Evolutionary conservation across 2,888 invertebrate species (phyloP).

Genomic region (Anarsia innoxiella): DNA sequence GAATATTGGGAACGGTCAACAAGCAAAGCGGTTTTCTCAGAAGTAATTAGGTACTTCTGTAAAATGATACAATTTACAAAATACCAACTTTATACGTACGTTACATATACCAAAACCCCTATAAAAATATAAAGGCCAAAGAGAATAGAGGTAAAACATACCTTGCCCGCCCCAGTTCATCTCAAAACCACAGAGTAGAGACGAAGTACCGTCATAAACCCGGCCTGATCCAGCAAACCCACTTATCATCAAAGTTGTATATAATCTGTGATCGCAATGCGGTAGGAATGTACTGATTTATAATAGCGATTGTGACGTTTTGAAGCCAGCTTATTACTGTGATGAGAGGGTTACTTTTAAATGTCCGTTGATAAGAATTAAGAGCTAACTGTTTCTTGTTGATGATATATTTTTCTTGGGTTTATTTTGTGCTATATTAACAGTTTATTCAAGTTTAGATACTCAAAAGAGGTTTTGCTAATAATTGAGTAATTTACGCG

Average conservation of each 20-base stretch:
- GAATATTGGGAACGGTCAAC: too few relatives aligned
- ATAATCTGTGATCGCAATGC: slow-evolving; percentile 19
- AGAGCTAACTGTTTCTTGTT: slow-evolving; percentile 1
- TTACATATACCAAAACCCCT: too few relatives aligned
- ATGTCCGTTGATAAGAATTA: slow-evolving; percentile 4
- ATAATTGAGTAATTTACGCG: too few relatives aligned
- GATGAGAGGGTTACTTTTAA: slow-evolving; percentile 3
- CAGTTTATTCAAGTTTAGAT: too few relatives aligned
- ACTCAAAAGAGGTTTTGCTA: too few relatives aligned
- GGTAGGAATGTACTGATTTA: slow-evolving; percentile 18
- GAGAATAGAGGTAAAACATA: slow-evolving; percentile 4
- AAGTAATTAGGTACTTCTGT: too few relatives aligned
- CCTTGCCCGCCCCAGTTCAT: slow-evolving; percentile 10
- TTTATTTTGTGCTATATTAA: too few relatives aligned
- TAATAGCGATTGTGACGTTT: slow-evolving; percentile 14
- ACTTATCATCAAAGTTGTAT: slow-evolving; percentile 13
- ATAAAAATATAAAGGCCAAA: not conserved
- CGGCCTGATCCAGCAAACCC: slow-evolving; percentile 14
- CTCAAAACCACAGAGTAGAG: slow-evolving; percentile 13
- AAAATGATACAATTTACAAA: too few relatives aligned
- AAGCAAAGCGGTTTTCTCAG: too few relatives aligned
- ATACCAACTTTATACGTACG: too few relatives aligned
- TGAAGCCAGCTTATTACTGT: slow-evolving; percentile 11
- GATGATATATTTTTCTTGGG: too few relatives aligned
- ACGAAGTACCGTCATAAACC: slow-evolving; percentile 11